Evolutionary conservation across 2,113 vertebrate species (phyloP).

Genomic region (Sinocyclocheilus maitianheensis): DNA sequence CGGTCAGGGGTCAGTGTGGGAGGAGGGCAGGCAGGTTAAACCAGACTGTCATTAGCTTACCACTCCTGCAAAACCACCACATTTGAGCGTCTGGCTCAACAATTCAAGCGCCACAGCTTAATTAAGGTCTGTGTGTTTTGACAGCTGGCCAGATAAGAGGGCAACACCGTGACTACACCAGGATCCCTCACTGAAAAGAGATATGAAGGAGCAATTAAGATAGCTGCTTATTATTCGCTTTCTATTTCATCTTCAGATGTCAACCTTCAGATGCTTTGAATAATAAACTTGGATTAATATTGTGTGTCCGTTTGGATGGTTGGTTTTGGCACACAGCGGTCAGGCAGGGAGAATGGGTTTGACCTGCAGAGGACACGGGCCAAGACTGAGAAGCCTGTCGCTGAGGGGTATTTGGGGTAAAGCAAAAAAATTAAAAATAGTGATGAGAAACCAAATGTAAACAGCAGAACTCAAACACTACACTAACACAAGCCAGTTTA

Average conservation of each 20-base stretch:
- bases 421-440: neutral
- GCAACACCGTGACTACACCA: neutral
- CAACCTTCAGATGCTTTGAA: constrained; percentile 8
- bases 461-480: neutral
- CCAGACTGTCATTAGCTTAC: constrained; percentile 18
- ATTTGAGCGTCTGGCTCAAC: constrained; percentile 16
- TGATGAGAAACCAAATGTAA: constrained; percentile 22
- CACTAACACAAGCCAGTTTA: neutral
- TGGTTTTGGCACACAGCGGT: constrained; percentile 32
- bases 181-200: neutral
- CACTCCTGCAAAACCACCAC: neutral
- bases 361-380: neutral
- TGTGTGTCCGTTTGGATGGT: constrained; percentile 18
- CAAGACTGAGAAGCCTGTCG: constrained; percentile 4
- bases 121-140: constrained; percentile 26
- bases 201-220: constrained; percentile 29
- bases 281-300: constrained; percentile 46
- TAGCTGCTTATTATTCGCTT: constrained; percentile 24
- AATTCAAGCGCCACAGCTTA: constrained; percentile 2
- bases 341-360: constrained; percentile 29
- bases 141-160: neutral
- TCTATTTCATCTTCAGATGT: constrained; percentile 25
- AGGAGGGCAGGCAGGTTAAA: neutral
- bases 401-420: constrained; percentile 24
- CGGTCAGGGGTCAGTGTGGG: constrained; percentile 8